These are phyloP conservation scores for Raphicerus campestris DNA, from an alignment of 2,113 vertebrate genomes.

Conservation along the genomic window DNA sequence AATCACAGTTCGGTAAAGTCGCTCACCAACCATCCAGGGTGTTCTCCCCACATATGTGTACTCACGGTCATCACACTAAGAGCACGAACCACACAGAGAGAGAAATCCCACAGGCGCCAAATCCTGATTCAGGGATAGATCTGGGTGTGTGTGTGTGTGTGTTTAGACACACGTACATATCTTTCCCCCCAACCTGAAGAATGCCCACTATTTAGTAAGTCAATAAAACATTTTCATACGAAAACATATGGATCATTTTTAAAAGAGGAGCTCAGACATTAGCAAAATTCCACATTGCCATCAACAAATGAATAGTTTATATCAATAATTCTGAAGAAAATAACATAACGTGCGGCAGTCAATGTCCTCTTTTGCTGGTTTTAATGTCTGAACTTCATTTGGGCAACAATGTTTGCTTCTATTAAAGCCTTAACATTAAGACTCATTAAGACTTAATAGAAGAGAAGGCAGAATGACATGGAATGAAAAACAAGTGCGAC, in stretches of 20 bases:
- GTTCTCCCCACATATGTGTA: not conserved
- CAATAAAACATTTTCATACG: accelerated
- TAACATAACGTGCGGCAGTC: not conserved
- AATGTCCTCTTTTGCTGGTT: not conserved
- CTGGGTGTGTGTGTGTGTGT: accelerated
- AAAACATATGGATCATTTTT: not conserved
- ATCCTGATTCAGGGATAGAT: not conserved
- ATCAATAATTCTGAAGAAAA: not conserved
- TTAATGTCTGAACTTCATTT: not conserved
- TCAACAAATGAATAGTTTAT: not conserved
- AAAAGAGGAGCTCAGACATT: not conserved
- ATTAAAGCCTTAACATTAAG: slow-evolving; percentile 8
- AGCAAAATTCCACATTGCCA: not conserved
- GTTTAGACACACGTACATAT: not conserved
- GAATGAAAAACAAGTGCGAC: not conserved
- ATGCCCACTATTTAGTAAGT: accelerated
- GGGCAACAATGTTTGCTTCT: not conserved
- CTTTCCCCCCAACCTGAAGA: not conserved
- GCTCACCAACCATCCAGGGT: slow-evolving; percentile 46
- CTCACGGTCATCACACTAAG: accelerated
- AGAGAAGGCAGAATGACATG: not conserved
- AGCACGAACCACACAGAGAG: not conserved
- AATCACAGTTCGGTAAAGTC: slow-evolving; percentile 58
- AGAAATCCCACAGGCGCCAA: not conserved
- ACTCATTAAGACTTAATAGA: not conserved